Conservation (phyloP, 2,797 vertebrate species). For the Pachyuromys duprasi region DNA sequence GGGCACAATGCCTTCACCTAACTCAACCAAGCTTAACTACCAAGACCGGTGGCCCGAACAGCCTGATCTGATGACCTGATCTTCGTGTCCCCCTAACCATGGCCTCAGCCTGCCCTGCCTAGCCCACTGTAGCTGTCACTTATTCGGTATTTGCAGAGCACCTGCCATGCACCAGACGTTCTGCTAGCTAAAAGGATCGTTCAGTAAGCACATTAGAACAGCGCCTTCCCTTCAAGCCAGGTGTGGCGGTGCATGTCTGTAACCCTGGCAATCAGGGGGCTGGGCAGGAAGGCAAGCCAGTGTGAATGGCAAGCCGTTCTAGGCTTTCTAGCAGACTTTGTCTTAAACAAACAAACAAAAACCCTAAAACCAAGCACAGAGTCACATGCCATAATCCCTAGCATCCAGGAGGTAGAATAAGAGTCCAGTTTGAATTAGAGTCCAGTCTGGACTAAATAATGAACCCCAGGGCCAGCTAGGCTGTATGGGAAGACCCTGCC, state of each 20-base stretch:
- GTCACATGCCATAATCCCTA: background rate
- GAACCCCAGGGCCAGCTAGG: background rate
- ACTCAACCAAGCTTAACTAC: background rate
- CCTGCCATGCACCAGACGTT: background rate
- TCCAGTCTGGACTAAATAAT: background rate
- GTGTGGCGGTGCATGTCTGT: background rate
- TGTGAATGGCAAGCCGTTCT: background rate
- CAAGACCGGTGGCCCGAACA: background rate
- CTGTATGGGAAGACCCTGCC: background rate
- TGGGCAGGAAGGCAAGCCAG: background rate
- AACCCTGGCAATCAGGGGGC: background rate
- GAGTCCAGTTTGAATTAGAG: background rate
- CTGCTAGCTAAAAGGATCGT: background rate
- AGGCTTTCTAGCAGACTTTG: background rate
- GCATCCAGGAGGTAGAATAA: background rate
- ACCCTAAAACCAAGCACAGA: background rate
- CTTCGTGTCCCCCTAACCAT: background rate
- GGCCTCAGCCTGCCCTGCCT: no score
- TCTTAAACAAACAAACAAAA: background rate
- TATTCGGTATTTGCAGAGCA: background rate
- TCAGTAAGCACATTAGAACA: background rate
- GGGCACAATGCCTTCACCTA: background rate
- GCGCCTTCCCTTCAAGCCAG: background rate
- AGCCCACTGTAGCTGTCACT: background rate
- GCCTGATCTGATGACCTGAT: background rate